Evolutionary conservation across 2,113 vertebrate species (phyloP).

Genomic region (Euleptes europaea): DNA sequence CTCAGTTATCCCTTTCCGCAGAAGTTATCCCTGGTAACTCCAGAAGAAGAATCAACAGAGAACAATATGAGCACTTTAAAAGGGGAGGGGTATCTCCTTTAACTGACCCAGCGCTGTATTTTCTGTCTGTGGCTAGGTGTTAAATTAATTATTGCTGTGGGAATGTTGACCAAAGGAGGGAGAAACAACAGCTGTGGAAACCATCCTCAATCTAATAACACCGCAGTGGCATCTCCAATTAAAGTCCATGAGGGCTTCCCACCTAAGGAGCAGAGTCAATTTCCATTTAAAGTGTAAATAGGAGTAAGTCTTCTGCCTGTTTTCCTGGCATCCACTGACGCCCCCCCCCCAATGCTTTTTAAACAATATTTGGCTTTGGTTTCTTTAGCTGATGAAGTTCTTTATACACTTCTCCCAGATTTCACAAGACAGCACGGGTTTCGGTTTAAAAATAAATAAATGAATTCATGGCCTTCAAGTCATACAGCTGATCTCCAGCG

Average conservation of each 20-base stretch:
- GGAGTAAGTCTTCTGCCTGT: slow-evolving; percentile 31
- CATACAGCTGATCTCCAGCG: slow-evolving; percentile 53
- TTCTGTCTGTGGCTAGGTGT: slow-evolving; percentile 39
- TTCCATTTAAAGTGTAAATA: slow-evolving; percentile 51
- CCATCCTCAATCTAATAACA: slow-evolving; percentile 47
- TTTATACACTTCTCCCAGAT: not conserved
- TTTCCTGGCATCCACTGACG: not conserved
- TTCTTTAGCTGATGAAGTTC: slow-evolving; percentile 22
- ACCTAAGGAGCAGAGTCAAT: not conserved
- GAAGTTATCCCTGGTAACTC: not conserved
- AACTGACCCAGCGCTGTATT: slow-evolving; percentile 8
- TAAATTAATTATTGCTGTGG: slow-evolving; percentile 53
- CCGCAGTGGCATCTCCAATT: slow-evolving; percentile 8
- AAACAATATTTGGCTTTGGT: slow-evolving; percentile 24
- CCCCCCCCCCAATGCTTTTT: slow-evolving; percentile 21
- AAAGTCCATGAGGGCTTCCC: slow-evolving; percentile 36
- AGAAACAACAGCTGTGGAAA: slow-evolving; percentile 71
- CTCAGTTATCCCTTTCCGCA: not conserved
- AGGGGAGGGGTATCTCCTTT: slow-evolving; percentile 30
- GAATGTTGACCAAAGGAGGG: slow-evolving; percentile 40
- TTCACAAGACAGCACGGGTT: not conserved
- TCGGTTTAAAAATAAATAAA: not conserved
- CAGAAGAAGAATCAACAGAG: not conserved
- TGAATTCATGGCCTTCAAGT: slow-evolving; percentile 43
- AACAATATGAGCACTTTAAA: not conserved